Base-by-base conservation (phyloP, 2,888 invertebrate species). In the Cinara cedri region DNA sequence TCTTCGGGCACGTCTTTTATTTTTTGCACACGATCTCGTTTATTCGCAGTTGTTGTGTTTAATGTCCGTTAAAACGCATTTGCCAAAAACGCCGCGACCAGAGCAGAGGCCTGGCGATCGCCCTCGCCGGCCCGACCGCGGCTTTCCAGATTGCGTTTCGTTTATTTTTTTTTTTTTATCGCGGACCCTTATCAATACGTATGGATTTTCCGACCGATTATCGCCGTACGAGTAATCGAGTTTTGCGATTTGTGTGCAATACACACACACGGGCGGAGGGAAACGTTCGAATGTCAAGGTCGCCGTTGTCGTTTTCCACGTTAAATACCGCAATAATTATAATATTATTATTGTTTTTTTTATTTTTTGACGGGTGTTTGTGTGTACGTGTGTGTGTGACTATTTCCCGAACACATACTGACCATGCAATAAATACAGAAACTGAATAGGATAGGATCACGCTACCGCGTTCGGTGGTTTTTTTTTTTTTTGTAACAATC, bases 1-100 rank as follows among this genome's bases (percentile, higher is more conserved):
- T 34, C 34, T 34, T 34, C 21, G 19, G 26, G 24, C 46, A 3
- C 19, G 4, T 72, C 19, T 72, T 14, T 72, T 34, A 4, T 34
- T 14, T 72, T 62, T 60, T 62, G 34, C 62, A 51, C 62, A 51
- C 62, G 62, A 62, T 51, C 21, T 10, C 51, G 68, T 57, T n/a
- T 57, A 13, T 24, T 9, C 8, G 16, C 34, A 34, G 34, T 34
- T 6, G 34, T 34, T n/a, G n/a, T n/a, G n/a, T n/a, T n/a, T 34
- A 34, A 34, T 34, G 34, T 34, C 6, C 6, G 24, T 57, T 0
- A 14, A 62, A 63, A 21, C n/a, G 16, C 51, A 49, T 63, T 63
- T 74, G 34, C 62, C 63, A 74, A 63, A 74, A 74, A 34, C 13
- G 46, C 6, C 11, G 11, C 6, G 46, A 46, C 46, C 11, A 46